phyloP scores from a whole-genome alignment of 2,113 vertebrate species.

The Phylloscopus trochilus region DNA sequence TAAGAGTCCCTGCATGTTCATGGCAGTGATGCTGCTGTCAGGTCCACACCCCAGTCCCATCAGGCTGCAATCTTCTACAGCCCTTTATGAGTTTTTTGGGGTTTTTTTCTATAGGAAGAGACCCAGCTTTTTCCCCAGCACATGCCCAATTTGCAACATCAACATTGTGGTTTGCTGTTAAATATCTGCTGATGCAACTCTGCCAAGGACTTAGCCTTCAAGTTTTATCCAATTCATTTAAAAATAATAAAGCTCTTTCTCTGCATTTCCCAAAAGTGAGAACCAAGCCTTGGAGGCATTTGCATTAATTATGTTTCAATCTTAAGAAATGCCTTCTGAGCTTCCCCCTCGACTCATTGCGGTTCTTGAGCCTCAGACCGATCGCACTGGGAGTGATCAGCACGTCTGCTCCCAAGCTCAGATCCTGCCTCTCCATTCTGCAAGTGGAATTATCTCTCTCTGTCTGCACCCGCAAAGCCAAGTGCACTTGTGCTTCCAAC shows the following conservation, averaged over 20 bases:
- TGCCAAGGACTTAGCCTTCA: background rate
- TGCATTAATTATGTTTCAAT: background rate
- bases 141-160: background rate
- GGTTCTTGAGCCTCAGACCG: background rate
- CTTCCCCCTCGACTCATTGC: background rate
- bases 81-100: background rate
- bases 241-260: background rate
- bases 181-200: background rate
- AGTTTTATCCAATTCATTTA: background rate
- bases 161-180: background rate
- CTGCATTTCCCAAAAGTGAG: background rate
- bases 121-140: background rate
- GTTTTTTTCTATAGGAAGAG: background rate
- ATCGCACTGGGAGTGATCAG: background rate
- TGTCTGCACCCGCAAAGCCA: background rate
- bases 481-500: background rate
- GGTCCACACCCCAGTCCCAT: background rate
- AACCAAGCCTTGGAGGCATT: background rate
- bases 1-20: rapidly evolving
- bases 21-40: background rate
- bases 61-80: background rate
- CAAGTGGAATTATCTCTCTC: background rate
- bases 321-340: background rate
- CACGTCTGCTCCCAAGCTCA: background rate
- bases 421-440: background rate